Percentiles rank a stretch among this genome's conserved stretches.
phyloP scores from a whole-genome alignment of 1,140 invertebrate genomes.

The Drosophila aff. region DNA sequence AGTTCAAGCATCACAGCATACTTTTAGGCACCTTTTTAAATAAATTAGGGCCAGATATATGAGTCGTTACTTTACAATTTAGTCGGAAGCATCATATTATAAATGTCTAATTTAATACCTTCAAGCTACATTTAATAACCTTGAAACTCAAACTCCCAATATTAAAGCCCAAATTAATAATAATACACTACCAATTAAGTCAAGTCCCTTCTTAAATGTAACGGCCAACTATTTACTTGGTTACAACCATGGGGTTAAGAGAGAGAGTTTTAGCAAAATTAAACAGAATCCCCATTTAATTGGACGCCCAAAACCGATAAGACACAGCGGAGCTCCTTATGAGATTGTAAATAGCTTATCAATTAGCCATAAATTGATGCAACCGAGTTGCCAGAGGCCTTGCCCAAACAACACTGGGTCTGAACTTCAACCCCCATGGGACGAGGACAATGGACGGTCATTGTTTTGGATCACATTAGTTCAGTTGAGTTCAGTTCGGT shows the following conservation, averaged over 20 bases:
- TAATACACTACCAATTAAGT: neutral
- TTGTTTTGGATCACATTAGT: slow-evolving; percentile 29
- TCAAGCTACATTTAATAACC: neutral
- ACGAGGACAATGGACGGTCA: slow-evolving; percentile 32
- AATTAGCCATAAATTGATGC: slow-evolving; percentile 53
- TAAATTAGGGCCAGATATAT: neutral
- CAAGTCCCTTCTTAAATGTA: neutral
- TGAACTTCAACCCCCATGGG: slow-evolving; percentile 7
- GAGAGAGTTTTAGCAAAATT: slow-evolving; percentile 7
- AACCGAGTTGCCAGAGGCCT: slow-evolving; percentile 6
- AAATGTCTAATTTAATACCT: neutral
- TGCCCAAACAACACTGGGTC: neutral
- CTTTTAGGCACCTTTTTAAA: neutral
- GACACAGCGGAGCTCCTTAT: slow-evolving; percentile 12
- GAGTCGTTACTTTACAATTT: too few relatives aligned
- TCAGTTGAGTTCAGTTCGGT: slow-evolving; percentile 8
- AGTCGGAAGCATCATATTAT: neutral
- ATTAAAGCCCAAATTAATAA: neutral
- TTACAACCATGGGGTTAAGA: neutral
- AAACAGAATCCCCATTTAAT: slow-evolving; percentile 4
- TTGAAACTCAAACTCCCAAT: neutral
- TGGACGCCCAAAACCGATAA: slow-evolving; percentile 1
- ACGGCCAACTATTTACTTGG: neutral
- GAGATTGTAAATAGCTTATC: slow-evolving; percentile 33
- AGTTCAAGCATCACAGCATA: neutral